These are phyloP conservation scores for Chrysotoxum bicinctum DNA, from an alignment of 2,888 invertebrate genomes.

Conservation along the genomic window DNA sequence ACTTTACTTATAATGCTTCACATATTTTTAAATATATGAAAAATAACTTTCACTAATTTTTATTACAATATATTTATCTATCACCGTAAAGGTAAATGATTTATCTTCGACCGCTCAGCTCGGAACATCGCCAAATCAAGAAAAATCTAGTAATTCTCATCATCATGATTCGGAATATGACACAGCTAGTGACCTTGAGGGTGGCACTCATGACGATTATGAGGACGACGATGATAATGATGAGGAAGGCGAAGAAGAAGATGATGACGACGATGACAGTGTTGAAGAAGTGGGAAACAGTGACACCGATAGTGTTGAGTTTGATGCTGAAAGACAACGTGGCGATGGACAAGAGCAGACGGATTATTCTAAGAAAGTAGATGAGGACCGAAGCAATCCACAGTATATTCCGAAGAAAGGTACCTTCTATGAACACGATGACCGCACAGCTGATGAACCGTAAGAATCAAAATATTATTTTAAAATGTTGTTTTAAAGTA, in stretches of 20 bases:
- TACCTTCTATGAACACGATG: conserved; percentile 98
- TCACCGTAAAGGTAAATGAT: conserved; percentile 41
- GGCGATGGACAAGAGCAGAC: conserved; percentile 86
- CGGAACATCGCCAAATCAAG: conserved; percentile 80
- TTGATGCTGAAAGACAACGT: conserved; percentile 84
- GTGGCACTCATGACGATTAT: conserved; percentile 79
- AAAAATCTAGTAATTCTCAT: conserved; percentile 80
- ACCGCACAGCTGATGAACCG: conserved; percentile 89
- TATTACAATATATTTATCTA: neutral
- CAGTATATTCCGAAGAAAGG: conserved; percentile 98
- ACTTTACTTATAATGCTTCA: no score
- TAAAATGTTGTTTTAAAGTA: neutral
- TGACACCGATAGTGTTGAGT: conserved; percentile 70
- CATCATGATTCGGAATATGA: conserved; percentile 82
- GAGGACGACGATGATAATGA: conserved; percentile 76
- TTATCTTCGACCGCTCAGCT: conserved; percentile 70
- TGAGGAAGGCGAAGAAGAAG: conserved; percentile 75
- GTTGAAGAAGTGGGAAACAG: conserved; percentile 77
- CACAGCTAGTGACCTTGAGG: conserved; percentile 81
- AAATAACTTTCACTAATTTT: neutral
- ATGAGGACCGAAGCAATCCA: conserved; percentile 97
- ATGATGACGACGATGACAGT: conserved; percentile 76
- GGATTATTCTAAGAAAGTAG: conserved; percentile 88
- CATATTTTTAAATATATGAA: no score
- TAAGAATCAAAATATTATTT: conserved; percentile 77